These are phyloP conservation scores for Sinonovacula constricta DNA, from an alignment of 1,140 invertebrate genomes.

Conservation along the genomic window DNA sequence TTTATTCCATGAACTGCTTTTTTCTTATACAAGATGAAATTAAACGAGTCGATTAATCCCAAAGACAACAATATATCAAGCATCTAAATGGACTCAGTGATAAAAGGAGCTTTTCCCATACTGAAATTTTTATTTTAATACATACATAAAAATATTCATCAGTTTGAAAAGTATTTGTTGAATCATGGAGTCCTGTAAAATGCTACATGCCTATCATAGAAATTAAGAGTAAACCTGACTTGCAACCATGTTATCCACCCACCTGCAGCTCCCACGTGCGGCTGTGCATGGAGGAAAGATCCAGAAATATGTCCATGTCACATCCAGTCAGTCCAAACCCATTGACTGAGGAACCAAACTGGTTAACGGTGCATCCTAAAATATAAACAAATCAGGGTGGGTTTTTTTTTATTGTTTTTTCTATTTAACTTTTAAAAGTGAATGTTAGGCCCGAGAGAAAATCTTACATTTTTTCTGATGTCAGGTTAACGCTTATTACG, in stretches of 20 bases:
- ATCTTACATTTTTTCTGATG: not conserved
- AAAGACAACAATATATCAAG: no score
- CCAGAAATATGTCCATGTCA: conserved; percentile 75
- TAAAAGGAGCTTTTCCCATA: no score
- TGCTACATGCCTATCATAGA: no score
- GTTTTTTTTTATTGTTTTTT: conserved; percentile 2
- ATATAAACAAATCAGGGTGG: conserved; percentile 46
- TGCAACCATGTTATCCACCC: not conserved
- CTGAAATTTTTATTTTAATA: no score
- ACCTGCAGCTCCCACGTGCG: conserved; percentile 51
- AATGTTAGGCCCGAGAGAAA: not conserved
- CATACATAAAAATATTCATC: no score
- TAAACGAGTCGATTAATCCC: no score
- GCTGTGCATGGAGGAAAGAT: conserved; percentile 57
- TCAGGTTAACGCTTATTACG: not conserved
- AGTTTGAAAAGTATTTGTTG: no score
- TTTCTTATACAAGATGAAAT: no score
- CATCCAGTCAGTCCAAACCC: conserved; percentile 73
- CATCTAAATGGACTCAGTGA: no score
- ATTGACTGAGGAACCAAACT: conserved; percentile 77
- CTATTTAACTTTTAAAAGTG: not conserved
- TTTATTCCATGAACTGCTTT: no score
- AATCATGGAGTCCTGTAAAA: no score
- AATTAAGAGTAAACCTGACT: no score
- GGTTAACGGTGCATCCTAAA: conserved; percentile 69